phyloP scores from a whole-genome alignment of 2,113 vertebrate genomes.

The Myrmophylax atrothorax region DNA sequence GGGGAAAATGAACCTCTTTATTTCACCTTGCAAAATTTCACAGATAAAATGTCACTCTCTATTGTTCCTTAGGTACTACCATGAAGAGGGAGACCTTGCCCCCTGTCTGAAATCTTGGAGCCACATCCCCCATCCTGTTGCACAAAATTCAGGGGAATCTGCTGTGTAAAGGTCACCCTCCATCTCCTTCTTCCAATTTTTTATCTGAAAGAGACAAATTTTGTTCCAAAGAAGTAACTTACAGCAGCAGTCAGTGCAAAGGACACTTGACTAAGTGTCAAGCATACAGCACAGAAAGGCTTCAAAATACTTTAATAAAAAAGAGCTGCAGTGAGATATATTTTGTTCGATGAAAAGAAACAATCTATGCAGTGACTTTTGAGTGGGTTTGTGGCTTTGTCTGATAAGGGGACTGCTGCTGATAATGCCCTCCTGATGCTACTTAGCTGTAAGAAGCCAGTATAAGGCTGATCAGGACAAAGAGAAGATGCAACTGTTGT shows the following conservation, averaged over 20 bases:
- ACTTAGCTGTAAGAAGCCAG: not conserved
- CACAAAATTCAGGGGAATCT: not conserved
- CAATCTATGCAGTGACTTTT: not conserved
- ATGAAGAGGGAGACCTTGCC: not conserved
- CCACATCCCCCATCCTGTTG: not conserved
- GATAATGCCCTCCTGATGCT: not conserved
- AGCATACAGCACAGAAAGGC: not conserved
- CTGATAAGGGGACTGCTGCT: not conserved
- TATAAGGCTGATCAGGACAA: not conserved
- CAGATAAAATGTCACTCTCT: not conserved
- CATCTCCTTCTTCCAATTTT: not conserved
- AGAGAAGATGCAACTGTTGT: not conserved
- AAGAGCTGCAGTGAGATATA: not conserved
- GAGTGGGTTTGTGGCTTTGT: not conserved
- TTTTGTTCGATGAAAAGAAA: not conserved
- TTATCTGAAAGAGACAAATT: not conserved
- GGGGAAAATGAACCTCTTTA: not conserved
- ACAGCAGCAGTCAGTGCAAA: constrained; percentile 9
- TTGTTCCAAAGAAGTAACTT: not conserved
- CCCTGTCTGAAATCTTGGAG: not conserved
- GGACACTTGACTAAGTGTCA: constrained; percentile 25
- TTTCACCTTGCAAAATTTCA: not conserved
- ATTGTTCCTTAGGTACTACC: not conserved
- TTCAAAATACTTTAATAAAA: not conserved
- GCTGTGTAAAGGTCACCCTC: not conserved